Percentiles rank a stretch among this genome's conserved stretches.
These are phyloP conservation scores for Idaea straminata DNA, from an alignment of 2,888 invertebrate genomes.

Conservation along the genomic window DNA sequence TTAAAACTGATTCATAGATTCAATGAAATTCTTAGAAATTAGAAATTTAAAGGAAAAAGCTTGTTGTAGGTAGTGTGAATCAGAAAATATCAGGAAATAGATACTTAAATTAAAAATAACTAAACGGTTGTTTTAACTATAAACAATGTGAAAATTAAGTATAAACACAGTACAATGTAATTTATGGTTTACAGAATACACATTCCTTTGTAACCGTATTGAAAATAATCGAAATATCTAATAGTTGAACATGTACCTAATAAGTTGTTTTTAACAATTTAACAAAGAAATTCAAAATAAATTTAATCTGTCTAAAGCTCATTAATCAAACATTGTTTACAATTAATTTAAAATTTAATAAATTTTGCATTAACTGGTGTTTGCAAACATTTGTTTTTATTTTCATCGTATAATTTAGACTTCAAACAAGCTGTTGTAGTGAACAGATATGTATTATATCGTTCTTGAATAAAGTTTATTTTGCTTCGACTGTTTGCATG, in stretches of 20 bases:
- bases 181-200: neutral
- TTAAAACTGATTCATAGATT: neutral
- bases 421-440: neutral
- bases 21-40: neutral
- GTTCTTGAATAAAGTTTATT: neutral
- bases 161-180: neutral
- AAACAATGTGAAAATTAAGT: neutral
- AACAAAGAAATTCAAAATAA: no score
- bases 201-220: neutral
- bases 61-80: neutral
- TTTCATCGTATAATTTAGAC: neutral
- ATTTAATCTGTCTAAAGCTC: no score
- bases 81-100: neutral
- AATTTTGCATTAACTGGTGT: no score
- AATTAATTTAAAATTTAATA: no score
- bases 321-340: no score
- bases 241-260: neutral
- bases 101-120: neutral
- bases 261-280: no score
- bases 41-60: neutral
- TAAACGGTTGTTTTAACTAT: neutral
- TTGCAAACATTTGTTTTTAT: neutral
- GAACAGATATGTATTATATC: neutral
- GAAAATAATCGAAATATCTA: neutral
- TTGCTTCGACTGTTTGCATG: constrained; percentile 16